Conservation (phyloP, 2,797 vertebrate genomes). For the Micrastur ruficollis region DNA sequence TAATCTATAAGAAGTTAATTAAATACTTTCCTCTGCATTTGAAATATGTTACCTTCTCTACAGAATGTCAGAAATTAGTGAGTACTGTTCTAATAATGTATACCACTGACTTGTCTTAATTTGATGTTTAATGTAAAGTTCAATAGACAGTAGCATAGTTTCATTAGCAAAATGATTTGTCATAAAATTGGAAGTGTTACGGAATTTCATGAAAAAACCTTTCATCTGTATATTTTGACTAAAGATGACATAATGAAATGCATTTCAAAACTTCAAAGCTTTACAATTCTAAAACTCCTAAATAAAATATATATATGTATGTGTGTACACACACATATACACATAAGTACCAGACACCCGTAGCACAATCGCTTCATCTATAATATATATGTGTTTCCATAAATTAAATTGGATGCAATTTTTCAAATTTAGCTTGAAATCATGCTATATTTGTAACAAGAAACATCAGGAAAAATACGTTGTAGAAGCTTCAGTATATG, state of each 20-base stretch:
- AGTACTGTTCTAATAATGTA: conserved; percentile 32
- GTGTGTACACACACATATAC: background rate
- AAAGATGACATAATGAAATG: background rate
- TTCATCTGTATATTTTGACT: background rate
- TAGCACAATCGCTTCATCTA: background rate
- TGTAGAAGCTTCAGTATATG: background rate
- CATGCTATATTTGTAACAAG: background rate
- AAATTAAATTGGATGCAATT: background rate
- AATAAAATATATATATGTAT: background rate
- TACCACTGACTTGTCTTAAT: conserved; percentile 36
- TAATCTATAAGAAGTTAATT: conserved; percentile 70
- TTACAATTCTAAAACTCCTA: background rate
- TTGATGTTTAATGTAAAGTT: conserved; percentile 29
- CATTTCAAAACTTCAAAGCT: background rate
- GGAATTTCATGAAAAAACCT: background rate
- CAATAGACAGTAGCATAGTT: background rate
- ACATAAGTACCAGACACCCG: background rate
- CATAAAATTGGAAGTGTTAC: background rate
- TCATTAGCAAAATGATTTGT: background rate
- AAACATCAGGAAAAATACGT: background rate
- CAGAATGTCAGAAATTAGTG: conserved; percentile 1
- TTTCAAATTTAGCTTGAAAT: background rate
- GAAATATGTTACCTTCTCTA: conserved; percentile 18
- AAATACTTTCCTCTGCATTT: conserved; percentile 59
- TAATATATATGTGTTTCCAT: background rate